These are phyloP conservation scores for Melanerpes aurifrons DNA, from an alignment of 2,113 vertebrate species.

Conservation along the genomic window DNA sequence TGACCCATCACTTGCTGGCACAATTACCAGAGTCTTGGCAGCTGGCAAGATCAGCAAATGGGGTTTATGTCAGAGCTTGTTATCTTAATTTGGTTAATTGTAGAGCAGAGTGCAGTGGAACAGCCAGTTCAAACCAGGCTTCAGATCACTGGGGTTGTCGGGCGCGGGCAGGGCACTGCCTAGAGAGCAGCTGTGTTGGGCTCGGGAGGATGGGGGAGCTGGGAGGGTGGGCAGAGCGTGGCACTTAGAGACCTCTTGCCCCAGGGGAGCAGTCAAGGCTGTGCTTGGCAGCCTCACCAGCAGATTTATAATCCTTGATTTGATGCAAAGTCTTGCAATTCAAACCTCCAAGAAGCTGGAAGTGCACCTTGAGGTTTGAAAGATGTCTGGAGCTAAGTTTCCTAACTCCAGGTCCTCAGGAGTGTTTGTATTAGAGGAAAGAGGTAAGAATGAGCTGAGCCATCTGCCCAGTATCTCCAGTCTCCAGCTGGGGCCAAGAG, in stretches of 20 bases:
- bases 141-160: not conserved
- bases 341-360: not conserved
- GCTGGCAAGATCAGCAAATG: constrained; percentile 12
- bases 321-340: not conserved
- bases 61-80: constrained; percentile 62
- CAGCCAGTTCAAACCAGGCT: constrained; percentile 35
- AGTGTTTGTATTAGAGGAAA: not conserved
- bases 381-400: not conserved
- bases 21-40: constrained; percentile 33
- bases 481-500: not conserved
- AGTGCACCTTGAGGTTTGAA: not conserved
- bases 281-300: not conserved
- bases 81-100: constrained; percentile 71
- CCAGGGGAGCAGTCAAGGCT: rapidly evolving
- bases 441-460: not conserved
- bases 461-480: not conserved
- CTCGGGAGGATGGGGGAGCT: not conserved
- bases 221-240: not conserved
- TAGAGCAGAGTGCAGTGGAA: constrained; percentile 28
- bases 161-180: not conserved
- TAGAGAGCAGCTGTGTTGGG: rapidly evolving
- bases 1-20: not conserved
- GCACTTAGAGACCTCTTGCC: not conserved
- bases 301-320: not conserved
- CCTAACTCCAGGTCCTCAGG: not conserved